These are phyloP conservation scores for Phrynocephalus guinanensis DNA, from an alignment of 2,797 vertebrate genomes.

Conservation along the genomic window DNA sequence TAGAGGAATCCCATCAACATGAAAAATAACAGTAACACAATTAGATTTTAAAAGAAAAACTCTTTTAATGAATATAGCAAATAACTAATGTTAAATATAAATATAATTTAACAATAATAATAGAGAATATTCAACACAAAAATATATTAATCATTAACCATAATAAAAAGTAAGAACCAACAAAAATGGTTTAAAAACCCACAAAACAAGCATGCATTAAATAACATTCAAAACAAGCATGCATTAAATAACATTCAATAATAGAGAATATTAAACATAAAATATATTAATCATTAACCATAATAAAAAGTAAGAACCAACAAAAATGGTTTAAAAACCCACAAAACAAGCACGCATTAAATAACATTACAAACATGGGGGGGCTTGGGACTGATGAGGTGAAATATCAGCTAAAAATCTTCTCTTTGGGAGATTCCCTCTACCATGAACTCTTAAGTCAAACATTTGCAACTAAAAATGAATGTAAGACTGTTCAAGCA, in stretches of 20 bases:
- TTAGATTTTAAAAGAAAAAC: neutral
- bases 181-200: no score
- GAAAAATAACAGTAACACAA: neutral
- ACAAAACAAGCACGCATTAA: conserved; percentile 7
- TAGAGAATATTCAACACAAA: neutral
- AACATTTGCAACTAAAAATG: neutral
- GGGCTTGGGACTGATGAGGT: neutral
- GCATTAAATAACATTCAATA: neutral
- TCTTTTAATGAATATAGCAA: neutral
- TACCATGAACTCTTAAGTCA: neutral
- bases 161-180: conserved; percentile 1
- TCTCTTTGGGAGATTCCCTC: neutral
- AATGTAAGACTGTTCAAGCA: neutral
- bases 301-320: conserved; percentile 17
- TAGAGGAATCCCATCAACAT: neutral
- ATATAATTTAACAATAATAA: neutral
- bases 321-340: neutral
- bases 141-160: neutral
- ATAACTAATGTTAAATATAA: neutral
- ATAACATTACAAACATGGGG: neutral
- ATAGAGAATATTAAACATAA: neutral
- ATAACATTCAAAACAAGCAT: neutral
- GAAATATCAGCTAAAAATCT: neutral
- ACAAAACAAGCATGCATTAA: conserved; percentile 8
- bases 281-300: neutral